Percentiles rank a stretch among this genome's conserved stretches.
phyloP scores from a whole-genome alignment of 2,113 vertebrate species.

The Guaruba guarouba region DNA sequence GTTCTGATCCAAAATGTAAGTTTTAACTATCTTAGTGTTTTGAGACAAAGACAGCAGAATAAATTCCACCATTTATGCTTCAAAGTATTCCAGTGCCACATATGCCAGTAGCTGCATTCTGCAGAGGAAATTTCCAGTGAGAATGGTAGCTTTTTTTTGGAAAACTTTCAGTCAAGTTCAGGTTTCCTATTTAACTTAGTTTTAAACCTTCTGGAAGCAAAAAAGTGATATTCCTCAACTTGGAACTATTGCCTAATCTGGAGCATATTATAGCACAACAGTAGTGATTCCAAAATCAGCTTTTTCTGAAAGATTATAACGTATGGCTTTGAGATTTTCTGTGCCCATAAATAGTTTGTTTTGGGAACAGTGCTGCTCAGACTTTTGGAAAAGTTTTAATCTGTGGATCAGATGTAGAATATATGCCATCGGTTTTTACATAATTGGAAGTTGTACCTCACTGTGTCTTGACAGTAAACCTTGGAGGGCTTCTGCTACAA shows the following conservation, averaged over 20 bases:
- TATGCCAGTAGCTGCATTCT: not conserved
- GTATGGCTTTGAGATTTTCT: not conserved
- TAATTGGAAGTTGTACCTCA: not conserved
- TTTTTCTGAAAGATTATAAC: not conserved
- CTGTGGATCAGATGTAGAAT: not conserved
- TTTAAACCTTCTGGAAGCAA: not conserved
- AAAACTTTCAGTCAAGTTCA: not conserved
- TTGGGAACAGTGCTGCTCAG: not conserved
- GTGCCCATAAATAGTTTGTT: not conserved
- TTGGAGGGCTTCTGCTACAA: conserved; percentile 94
- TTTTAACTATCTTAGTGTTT: not conserved
- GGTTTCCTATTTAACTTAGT: not conserved
- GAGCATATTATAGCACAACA: not conserved
- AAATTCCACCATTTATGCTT: not conserved
- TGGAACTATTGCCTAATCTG: not conserved
- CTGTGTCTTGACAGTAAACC: conserved; percentile 81
- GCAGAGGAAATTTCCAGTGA: not conserved
- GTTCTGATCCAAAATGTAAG: conserved; percentile 96
- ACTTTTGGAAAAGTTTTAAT: not conserved
- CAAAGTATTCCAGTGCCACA: not conserved
- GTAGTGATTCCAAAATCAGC: not conserved
- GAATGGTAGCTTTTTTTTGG: not conserved
- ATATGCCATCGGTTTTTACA: rapidly evolving
- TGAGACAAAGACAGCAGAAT: not conserved
- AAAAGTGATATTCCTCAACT: not conserved